Evolutionary conservation across 2,888 invertebrate genomes (phyloP).

Genomic region (Nebria brevicollis): DNA sequence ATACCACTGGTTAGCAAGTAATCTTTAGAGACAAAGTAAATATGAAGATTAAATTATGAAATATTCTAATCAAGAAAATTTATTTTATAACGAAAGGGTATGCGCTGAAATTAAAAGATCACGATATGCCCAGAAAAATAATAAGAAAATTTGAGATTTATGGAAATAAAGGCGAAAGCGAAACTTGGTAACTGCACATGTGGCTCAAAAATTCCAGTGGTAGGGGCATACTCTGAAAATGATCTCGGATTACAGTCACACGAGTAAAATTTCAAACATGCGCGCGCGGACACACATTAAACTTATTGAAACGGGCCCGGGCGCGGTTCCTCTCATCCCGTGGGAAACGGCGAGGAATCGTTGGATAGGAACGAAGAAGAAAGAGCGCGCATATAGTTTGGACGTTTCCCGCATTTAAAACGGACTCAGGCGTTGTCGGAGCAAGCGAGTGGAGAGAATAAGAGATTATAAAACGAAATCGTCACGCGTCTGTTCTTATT

Average conservation of each 20-base stretch:
- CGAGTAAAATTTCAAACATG: slow-evolving; percentile 9
- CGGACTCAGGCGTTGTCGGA: background rate
- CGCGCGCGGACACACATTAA: slow-evolving; percentile 17
- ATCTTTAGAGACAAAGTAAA: too few species aligned
- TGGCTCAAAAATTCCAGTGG: background rate
- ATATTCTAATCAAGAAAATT: too few species aligned
- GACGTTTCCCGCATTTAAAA: background rate
- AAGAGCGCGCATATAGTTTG: background rate
- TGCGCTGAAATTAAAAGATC: too few species aligned
- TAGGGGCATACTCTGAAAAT: background rate
- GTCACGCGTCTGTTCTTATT: slow-evolving; percentile 20
- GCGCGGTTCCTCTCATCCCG: background rate
- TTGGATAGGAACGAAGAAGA: background rate
- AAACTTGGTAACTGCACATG: background rate
- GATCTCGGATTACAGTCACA: background rate
- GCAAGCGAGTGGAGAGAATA: background rate
- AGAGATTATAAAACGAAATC: slow-evolving; percentile 29
- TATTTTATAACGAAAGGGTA: too few species aligned
- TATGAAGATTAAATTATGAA: too few species aligned
- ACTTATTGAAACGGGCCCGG: slow-evolving; percentile 25
- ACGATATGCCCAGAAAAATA: too few species aligned
- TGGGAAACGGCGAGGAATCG: background rate
- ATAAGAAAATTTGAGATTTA: background rate
- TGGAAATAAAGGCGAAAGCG: background rate
- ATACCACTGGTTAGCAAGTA: too few species aligned